Conservation (phyloP, 2,797 vertebrate species). For the Buceros bicornis region DNA sequence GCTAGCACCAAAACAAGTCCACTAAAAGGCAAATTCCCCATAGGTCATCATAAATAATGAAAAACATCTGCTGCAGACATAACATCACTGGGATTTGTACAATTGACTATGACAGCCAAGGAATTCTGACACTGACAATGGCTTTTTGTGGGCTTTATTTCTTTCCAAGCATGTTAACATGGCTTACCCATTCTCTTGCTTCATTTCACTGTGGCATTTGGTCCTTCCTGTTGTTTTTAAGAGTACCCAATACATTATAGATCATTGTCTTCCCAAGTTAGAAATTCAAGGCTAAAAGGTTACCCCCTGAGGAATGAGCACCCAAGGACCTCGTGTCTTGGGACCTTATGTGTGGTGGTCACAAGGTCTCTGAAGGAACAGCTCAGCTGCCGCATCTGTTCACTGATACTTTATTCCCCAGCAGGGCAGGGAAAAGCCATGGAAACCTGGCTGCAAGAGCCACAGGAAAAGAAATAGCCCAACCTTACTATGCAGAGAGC, state of each 20-base stretch:
- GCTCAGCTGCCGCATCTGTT: not conserved
- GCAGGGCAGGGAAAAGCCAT: not conserved
- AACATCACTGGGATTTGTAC: not conserved
- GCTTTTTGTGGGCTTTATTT: not conserved
- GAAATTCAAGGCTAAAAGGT: not conserved
- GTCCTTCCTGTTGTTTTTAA: not conserved
- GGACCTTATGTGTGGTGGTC: not conserved
- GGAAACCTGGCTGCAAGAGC: not conserved
- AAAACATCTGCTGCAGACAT: not conserved
- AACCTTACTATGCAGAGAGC: not conserved
- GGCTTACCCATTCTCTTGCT: not conserved
- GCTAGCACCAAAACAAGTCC: not conserved
- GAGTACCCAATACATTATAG: not conserved
- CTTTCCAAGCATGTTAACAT: not conserved
- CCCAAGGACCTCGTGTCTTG: not conserved
- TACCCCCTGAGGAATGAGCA: not conserved
- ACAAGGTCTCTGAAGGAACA: not conserved
- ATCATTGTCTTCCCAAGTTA: not conserved
- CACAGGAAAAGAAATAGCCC: not conserved
- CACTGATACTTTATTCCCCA: not conserved
- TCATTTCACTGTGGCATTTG: not conserved
- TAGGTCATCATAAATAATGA: conserved; percentile 10
- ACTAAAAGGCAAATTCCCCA: not conserved
- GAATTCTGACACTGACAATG: not conserved
- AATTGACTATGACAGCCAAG: not conserved